A percentile compares a stretch with the other conserved stretches of the same genome.
Evolutionary conservation across 2,797 vertebrate genomes (phyloP).

Genomic region (Parauchenoglanis ngamensis): DNA sequence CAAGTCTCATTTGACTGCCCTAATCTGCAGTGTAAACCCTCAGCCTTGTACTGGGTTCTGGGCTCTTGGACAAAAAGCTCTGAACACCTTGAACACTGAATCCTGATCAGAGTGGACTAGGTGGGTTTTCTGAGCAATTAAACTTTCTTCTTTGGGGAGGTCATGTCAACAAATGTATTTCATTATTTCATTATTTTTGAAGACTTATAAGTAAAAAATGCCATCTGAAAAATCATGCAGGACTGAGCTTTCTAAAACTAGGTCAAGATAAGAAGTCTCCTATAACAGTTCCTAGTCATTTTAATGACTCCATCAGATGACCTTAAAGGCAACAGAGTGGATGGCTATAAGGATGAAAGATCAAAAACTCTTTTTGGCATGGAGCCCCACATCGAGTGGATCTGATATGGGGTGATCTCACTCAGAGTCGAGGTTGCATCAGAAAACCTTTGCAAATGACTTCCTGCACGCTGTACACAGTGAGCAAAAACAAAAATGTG

Average conservation of each 20-base stretch:
- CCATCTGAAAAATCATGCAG: neutral
- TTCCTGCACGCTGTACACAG: neutral
- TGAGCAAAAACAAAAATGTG: neutral
- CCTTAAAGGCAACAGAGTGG: neutral
- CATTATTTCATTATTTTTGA: neutral
- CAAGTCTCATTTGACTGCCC: constrained; percentile 73
- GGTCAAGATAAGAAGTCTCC: neutral
- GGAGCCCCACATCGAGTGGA: too few relatives aligned
- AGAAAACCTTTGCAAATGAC: neutral
- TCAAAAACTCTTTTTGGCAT: neutral
- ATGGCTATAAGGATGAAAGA: neutral
- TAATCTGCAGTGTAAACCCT: constrained; percentile 80
- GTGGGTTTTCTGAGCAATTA: neutral
- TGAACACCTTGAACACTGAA: neutral
- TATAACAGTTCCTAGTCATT: neutral
- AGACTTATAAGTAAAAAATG: neutral
- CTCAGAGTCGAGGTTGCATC: neutral
- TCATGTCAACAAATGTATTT: too few relatives aligned
- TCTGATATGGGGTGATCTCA: neutral
- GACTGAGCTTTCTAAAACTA: neutral
- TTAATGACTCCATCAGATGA: neutral
- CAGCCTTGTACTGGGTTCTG: constrained; percentile 77
- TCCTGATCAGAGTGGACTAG: neutral
- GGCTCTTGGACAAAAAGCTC: constrained; percentile 35
- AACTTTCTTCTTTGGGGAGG: neutral